Evolutionary conservation across 2,113 vertebrate genomes (phyloP), one percentile per base, ranked within the genome.

Genomic region (Lagopus muta): DNA sequence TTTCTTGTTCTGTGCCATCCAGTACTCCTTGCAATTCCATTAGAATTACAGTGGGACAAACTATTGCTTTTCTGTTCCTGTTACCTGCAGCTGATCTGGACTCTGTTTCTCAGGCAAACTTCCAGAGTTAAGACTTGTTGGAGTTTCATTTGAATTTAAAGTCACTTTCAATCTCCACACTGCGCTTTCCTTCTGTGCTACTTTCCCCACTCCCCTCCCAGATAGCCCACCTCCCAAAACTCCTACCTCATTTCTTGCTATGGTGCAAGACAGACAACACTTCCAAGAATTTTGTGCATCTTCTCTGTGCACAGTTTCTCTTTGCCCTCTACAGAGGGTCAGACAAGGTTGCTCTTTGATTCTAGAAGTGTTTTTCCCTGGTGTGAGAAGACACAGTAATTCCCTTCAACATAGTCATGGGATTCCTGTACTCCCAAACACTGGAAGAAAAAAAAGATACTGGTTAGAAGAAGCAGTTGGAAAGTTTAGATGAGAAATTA

Each of bases 61-160:
- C 6, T 50, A 34, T 69, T 93, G 82, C 42, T 92, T 94, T 93
- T 72, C 17, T 92, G 91, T 81, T 69, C 54, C 47, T 86, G 22
- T 86, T 93, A 74, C 69, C 84, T 86, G 79, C 88, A 78, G 73
- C 61, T 91, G 82, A 74, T 86, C 40, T 88, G 82, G 73, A 92
- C 38, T 73, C 82, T 89, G 60, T 89, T 43, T 93, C 72, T 88
- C 72, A 93, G 75, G 65, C 71, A 93, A 70, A 88, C 18, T 67
- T 89, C 60, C 61, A 86, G 87, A 77, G 42, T 32, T 92, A 89
- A 89, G 69, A 93, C 20, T 74, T 76, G 48, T 0, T 80, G 67
- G 54, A 94, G 11, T 90, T 95, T 80, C 50, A 64, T 92, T 80
- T 70, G 32, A 79, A 85, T 96, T 79, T 55, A 76, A 93, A 96